Conservation (phyloP, 2,113 vertebrate species). For the Callipepla squamata region DNA sequence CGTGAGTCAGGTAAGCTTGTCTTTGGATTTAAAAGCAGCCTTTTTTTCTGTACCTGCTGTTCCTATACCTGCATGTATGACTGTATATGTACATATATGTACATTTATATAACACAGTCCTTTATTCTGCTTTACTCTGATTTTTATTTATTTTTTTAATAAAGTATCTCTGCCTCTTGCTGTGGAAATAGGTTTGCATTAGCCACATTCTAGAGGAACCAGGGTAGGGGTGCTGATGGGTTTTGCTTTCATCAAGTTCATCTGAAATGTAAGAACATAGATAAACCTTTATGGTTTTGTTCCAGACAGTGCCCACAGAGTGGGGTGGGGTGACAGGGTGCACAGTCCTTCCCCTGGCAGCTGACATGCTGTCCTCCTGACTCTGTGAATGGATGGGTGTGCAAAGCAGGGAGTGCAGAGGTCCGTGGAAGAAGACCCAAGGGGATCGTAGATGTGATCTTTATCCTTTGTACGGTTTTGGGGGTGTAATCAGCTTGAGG, state of each 20-base stretch:
- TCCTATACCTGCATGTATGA: not conserved
- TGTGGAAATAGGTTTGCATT: not conserved
- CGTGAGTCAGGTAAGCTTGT: slow-evolving; percentile 40
- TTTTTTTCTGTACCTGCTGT: not conserved
- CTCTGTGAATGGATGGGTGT: not conserved
- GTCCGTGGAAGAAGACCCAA: not conserved
- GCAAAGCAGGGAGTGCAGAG: not conserved
- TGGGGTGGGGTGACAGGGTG: not conserved
- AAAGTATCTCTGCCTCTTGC: not conserved
- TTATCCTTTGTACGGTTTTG: not conserved
- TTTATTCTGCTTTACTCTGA: not conserved
- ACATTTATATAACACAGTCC: not conserved
- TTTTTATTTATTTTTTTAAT: not conserved
- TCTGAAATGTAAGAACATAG: not conserved
- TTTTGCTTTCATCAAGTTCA: not conserved
- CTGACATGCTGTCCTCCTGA: not conserved
- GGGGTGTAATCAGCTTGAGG: not conserved
- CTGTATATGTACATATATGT: not conserved
- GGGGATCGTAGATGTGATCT: not conserved
- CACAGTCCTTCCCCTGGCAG: not conserved
- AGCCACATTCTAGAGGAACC: not conserved
- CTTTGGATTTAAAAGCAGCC: not conserved
- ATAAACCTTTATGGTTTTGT: not conserved
- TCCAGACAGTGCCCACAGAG: not conserved
- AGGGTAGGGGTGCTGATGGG: not conserved